A percentile compares a stretch with the other conserved stretches of the same genome.
Evolutionary conservation across 2,113 vertebrate genomes (phyloP).

Genomic region (Andinoacara biseriatus): DNA sequence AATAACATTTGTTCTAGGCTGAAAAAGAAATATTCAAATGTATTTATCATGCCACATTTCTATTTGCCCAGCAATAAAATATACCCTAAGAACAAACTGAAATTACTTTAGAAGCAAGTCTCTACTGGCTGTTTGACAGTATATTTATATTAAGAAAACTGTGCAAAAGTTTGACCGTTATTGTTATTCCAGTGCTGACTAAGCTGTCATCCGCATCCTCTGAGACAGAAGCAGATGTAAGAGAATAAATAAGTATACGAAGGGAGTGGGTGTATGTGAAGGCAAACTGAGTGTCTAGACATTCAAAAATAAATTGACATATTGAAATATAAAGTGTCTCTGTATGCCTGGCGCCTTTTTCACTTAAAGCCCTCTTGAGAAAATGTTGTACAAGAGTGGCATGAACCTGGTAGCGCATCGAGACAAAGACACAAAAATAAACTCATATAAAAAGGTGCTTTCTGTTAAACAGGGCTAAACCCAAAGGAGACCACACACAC

Average conservation of each 20-base stretch:
- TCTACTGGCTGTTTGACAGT: background rate
- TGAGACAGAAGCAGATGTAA: background rate
- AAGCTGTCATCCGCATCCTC: background rate
- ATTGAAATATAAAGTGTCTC: background rate
- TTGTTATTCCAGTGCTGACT: constrained; percentile 11
- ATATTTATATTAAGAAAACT: background rate
- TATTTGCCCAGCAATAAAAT: background rate
- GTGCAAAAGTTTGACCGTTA: background rate
- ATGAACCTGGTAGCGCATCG: background rate
- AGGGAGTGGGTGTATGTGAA: background rate
- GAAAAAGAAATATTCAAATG: background rate
- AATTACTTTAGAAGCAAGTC: background rate
- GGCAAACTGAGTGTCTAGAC: background rate
- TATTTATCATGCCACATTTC: background rate
- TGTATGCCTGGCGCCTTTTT: background rate
- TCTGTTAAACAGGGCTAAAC: background rate
- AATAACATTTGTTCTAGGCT: too few relatives aligned
- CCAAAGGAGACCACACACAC: background rate
- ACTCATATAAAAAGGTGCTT: background rate
- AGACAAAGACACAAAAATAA: background rate
- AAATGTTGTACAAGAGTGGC: background rate
- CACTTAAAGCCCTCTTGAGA: constrained; percentile 1
- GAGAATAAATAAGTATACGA: background rate
- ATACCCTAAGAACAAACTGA: background rate
- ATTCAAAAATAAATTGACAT: background rate